phyloP scores from a whole-genome alignment of 64 coral and sea anemone genomes.

The Pocillopora damicornis region DNA sequence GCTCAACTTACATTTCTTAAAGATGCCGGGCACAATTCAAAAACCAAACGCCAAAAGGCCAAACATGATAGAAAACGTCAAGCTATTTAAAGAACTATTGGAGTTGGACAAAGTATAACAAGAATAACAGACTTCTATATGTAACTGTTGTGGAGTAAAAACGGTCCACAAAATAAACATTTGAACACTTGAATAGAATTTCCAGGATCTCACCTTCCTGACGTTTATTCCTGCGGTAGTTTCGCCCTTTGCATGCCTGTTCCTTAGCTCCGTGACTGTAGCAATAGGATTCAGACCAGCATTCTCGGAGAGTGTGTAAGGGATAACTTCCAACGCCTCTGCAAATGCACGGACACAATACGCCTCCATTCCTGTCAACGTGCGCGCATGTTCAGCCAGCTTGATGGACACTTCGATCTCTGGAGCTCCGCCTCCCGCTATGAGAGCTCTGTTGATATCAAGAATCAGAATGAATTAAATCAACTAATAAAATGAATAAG shows the following conservation, averaged over 20 bases:
- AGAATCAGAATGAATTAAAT: neutral
- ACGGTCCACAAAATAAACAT: neutral
- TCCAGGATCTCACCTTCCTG: conserved; percentile 64
- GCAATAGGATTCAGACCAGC: conserved; percentile 95
- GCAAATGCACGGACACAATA: conserved; percentile 96
- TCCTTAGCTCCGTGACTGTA: conserved; percentile 93
- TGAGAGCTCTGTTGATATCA: conserved; percentile 67
- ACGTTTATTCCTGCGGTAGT: conserved; percentile 92
- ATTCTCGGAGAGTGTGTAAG: conserved; percentile 95
- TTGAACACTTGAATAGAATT: neutral
- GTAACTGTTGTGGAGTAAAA: neutral
- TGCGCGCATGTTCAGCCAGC: conserved; percentile 81
- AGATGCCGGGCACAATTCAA: no score
- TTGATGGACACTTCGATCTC: conserved; percentile 92
- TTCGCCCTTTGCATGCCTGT: conserved; percentile 91
- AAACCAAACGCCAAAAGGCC: no score
- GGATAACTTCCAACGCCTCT: conserved; percentile 87
- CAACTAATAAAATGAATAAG: neutral
- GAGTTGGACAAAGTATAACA: no score
- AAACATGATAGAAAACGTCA: no score
- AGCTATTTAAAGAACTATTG: no score
- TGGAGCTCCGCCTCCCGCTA: conserved; percentile 93
- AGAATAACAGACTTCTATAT: no score
- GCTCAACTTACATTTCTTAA: no score
- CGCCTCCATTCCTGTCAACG: conserved; percentile 91